Percentiles rank a stretch among this genome's conserved stretches.
Conservation (phyloP, 2,888 invertebrate species). For the Phengaris arion region DNA sequence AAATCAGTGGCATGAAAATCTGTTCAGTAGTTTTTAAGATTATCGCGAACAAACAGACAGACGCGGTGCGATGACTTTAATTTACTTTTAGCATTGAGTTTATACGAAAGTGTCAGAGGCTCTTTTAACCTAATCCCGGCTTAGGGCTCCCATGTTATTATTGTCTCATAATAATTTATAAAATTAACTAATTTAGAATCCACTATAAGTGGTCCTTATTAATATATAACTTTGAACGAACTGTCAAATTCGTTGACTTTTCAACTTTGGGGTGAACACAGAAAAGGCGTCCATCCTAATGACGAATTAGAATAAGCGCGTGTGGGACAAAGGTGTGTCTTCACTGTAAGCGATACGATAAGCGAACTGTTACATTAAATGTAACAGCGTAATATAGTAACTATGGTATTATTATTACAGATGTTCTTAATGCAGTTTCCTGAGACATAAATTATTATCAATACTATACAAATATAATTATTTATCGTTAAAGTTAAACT, state of each 20-base stretch:
- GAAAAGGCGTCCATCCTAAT: slow-evolving; percentile 30
- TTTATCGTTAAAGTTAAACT: too few species aligned
- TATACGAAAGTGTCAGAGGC: background rate
- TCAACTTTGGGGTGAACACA: slow-evolving; percentile 24
- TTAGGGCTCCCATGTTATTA: background rate
- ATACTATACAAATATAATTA: too few species aligned
- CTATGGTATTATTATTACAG: too few species aligned
- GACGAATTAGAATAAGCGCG: slow-evolving; percentile 25
- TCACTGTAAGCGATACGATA: background rate
- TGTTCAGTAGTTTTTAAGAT: too few species aligned
- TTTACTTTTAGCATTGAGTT: background rate
- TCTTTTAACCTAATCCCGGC: background rate
- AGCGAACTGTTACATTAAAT: background rate
- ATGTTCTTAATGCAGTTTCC: too few species aligned
- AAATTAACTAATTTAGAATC: background rate
- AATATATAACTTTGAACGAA: background rate
- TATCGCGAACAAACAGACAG: too few species aligned
- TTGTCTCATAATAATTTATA: background rate
- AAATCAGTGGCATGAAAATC: too few species aligned
- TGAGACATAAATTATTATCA: too few species aligned
- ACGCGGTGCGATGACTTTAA: too few species aligned
- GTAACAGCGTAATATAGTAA: too few species aligned
- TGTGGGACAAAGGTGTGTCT: slow-evolving; percentile 1
- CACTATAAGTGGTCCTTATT: background rate
- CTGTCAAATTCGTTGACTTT: slow-evolving; percentile 17